Conservation (phyloP, 92 coral and sea anemone species). For the Galaxea fascicularis region DNA sequence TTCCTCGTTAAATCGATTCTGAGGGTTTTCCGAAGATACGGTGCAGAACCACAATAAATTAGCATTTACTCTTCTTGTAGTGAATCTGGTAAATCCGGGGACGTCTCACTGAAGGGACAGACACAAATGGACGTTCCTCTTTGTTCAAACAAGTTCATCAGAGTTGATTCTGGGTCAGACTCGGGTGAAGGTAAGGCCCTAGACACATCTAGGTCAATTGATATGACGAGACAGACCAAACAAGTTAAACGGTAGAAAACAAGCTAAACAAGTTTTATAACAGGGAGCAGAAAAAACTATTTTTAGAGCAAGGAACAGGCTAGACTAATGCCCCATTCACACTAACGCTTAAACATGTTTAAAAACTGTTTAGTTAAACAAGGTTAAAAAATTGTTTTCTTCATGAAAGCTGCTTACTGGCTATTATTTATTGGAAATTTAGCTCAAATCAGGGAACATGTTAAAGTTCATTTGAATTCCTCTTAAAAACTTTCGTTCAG, state of each 20-base stretch:
- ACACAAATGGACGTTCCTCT: neutral
- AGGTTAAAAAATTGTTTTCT: too few species aligned
- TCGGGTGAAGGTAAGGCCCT: conserved; percentile 56
- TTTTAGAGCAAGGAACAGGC: neutral
- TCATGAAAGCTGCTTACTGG: too few species aligned
- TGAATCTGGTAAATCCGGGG: conserved; percentile 23
- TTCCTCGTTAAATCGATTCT: neutral
- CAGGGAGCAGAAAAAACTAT: neutral
- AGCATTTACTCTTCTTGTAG: conserved; percentile 6
- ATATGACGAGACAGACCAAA: too few species aligned
- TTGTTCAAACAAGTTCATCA: conserved; percentile 4
- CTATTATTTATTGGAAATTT: too few species aligned
- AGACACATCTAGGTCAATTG: neutral
- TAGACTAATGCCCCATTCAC: too few species aligned
- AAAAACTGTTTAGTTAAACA: too few species aligned
- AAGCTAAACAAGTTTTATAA: neutral
- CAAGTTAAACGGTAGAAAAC: neutral
- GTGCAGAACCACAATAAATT: neutral
- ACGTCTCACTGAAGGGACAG: conserved; percentile 12
- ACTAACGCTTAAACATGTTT: too few species aligned
- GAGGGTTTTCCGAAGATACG: neutral
- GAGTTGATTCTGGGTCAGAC: conserved; percentile 45
- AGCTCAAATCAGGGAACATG: too few species aligned
- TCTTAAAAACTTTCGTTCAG: too few species aligned
- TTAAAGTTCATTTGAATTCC: too few species aligned